A percentile compares a stretch with the other conserved stretches of the same genome.
These are phyloP conservation scores for Catamblyrhynchus diadema DNA, from an alignment of 2,797 vertebrate species.

Conservation along the genomic window DNA sequence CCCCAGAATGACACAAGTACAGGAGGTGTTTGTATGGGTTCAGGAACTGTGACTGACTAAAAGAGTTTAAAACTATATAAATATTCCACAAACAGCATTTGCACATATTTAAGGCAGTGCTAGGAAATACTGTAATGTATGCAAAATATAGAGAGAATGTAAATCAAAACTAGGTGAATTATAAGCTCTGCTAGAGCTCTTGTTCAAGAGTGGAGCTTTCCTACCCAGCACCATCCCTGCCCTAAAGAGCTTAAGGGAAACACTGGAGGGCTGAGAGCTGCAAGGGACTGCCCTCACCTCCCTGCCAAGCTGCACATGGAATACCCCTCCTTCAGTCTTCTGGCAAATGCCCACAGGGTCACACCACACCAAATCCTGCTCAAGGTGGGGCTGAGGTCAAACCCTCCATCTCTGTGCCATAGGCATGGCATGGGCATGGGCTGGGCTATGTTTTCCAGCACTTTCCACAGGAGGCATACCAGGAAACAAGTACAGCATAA, in stretches of 20 bases:
- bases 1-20: neutral
- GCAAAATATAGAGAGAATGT: neutral
- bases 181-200: neutral
- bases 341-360: neutral
- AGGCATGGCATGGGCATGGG: neutral
- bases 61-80: neutral
- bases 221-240: neutral
- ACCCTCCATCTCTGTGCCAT: neutral
- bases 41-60: neutral
- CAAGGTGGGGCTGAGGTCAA: neutral
- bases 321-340: neutral
- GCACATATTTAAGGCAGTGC: neutral
- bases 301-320: neutral
- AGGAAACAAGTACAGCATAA: neutral
- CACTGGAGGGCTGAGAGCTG: neutral
- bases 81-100: neutral
- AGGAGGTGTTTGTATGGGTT: neutral
- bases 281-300: neutral
- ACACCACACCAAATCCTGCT: neutral
- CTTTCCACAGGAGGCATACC: accelerated
- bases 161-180: neutral
- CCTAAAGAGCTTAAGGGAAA: neutral
- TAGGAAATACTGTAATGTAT: neutral
- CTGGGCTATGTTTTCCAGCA: neutral
- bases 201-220: neutral